Base-by-base conservation (phyloP, 2,888 invertebrate species). In the Scaptomyza caliginosa region DNA sequence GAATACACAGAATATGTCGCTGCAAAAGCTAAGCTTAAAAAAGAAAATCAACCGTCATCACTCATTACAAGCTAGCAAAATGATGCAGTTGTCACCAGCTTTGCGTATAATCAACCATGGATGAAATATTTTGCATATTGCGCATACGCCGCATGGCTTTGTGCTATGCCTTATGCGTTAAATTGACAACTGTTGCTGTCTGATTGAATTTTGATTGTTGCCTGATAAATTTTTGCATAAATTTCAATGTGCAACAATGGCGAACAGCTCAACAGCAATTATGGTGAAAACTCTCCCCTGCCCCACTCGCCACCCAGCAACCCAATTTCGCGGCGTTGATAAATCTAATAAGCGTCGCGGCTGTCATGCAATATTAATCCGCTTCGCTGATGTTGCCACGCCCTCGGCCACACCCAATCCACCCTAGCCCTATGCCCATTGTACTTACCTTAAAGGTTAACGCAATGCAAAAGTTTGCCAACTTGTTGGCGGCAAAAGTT, bases 111-210 rank as follows among this genome's bases (percentile, higher is more conserved):
- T 67, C 50, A 56, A 55, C 38, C 5, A 36, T 36, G 5, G 19
- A 6, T 38, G 24, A 16, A 19, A 24, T 32, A 39, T 11, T 40
- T 48, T 38, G 64, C 64, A 77, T 56, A 81, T 73, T 70, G 69
- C 73, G 70, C 51, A 77, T 71, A 84, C 74, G 86, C 64, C 45
- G 10, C 43, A 46, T 67, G 19, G 30, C 38, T 51, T 34, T 2
- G 68, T 55, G 43, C 42, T 39, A 21, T 59, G 59, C 39, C 32
- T 32, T 30, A 38, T 10, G 26, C 59, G 58, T 63, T 55, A 30
- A 69, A 84, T 62, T 84, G 81, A 84, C 86, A 86, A 82, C 85
- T 86, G 81, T 82, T 82, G 82, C 84, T 77, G 81, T 67, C 81
- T 81, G 86, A 84, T 82, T 81, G 78, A 64, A 77, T 87, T 87